Conservation (phyloP, 2,888 invertebrate species). For the Polylopha cassiicola region DNA sequence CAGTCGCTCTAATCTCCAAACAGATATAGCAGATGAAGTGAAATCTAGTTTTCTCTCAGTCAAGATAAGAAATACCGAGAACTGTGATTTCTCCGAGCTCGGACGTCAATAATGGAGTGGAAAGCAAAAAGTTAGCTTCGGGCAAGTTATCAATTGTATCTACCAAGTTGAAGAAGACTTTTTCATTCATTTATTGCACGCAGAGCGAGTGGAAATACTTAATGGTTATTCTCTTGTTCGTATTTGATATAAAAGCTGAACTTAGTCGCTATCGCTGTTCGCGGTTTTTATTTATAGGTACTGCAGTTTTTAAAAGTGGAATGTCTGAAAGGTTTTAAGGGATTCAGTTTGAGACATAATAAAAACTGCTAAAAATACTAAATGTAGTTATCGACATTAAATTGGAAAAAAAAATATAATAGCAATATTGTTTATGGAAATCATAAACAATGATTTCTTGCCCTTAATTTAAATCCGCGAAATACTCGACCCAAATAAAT, state of each 20-base stretch:
- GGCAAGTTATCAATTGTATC: slow-evolving; percentile 70
- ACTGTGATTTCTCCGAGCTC: slow-evolving; percentile 41
- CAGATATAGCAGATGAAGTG: too few relatives aligned
- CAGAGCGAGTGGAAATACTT: slow-evolving; percentile 57
- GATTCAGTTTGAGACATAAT: slow-evolving; percentile 37
- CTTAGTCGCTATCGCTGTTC: slow-evolving; percentile 49
- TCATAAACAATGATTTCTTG: too few relatives aligned
- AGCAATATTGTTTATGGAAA: too few relatives aligned
- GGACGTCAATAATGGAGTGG: slow-evolving; percentile 58
- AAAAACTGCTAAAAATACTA: too few relatives aligned
- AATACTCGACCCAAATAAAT: too few relatives aligned
- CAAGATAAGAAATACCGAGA: slow-evolving; percentile 42
- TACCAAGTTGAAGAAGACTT: slow-evolving; percentile 52
- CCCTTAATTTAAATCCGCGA: too few relatives aligned
- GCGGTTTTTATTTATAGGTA: slow-evolving; percentile 47
- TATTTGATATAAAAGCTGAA: slow-evolving; percentile 55
- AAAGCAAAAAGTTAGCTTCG: slow-evolving; percentile 61
- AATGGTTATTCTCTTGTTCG: slow-evolving; percentile 60
- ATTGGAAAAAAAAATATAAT: too few relatives aligned
- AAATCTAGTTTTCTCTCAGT: slow-evolving; percentile 27
- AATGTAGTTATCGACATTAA: background rate
- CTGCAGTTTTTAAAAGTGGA: slow-evolving; percentile 48
- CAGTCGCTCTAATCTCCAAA: too few relatives aligned
- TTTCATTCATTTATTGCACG: slow-evolving; percentile 67
- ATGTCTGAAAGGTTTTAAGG: slow-evolving; percentile 40